Base-by-base conservation (phyloP, 2,797 vertebrate genomes). In the Danio jaintianensis region DNA sequence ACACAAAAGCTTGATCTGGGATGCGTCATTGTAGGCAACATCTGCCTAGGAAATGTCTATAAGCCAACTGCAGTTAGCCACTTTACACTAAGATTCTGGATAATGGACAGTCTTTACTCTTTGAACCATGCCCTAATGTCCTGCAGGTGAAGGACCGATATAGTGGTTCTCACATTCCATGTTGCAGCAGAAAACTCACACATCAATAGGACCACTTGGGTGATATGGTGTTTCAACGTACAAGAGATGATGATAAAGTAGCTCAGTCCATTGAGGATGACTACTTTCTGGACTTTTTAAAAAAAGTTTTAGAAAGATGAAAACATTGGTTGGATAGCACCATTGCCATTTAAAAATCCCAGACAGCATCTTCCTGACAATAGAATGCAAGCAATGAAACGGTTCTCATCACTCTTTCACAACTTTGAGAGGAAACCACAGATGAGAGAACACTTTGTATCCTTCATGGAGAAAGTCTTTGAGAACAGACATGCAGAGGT, bases 391-490 rank as follows among this genome's bases (percentile, higher is more conserved):
- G 40, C 16, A 3, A 64, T 43, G 9, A 64, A 64, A 18, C 4
- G 2, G 2, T 38, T 63, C 36, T 62, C 22, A 62, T 62, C 59
- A 8, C 61, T 63, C 12, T 11, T 64, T 38, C 4, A 0, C 16
- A 12, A 64, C 40, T 43, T 64, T 43, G 40, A 43, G 62, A 64
- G n/a, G 40, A 64, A 64, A 43, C n/a, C 62, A 12, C 40, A 63
- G 61, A 42, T 63, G 16, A 43, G 40, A 42, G 38, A 63, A 63
- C 9, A 43, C 61, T 63, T 59, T 29, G 38, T 18, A 18, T 63
- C 61, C 16, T 63, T 63, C 3, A 63, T 42, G 61, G 16, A 63
- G 5, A 18, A 63, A 5, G 16, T 63, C 9, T 43, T 43, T 18
- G 9, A 63, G 61, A 63, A 63, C 1, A 59, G 0, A 15, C 59